Conservation (phyloP, 2,888 invertebrate genomes). For the Diaprepes abbreviatus region DNA sequence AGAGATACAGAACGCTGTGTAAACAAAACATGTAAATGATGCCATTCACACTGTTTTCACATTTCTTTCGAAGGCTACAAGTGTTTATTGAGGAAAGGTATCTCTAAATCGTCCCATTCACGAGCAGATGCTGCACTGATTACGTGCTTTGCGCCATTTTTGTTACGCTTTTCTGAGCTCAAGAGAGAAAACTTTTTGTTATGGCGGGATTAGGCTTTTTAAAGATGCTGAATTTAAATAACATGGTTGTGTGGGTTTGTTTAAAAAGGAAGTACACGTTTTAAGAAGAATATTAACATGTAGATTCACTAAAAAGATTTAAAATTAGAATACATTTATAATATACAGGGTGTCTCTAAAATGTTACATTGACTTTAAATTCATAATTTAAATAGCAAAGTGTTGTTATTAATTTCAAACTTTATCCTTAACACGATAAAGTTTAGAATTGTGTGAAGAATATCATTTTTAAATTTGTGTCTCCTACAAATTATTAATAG, state of each 20-base stretch:
- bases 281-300: neutral
- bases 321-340: no score
- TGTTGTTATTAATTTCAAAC: no score
- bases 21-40: slow-evolving; percentile 47
- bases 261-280: neutral
- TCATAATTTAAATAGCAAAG: no score
- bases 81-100: slow-evolving; percentile 55
- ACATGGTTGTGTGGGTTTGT: neutral
- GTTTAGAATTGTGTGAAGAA: no score
- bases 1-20: slow-evolving; percentile 32
- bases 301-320: no score
- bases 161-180: slow-evolving; percentile 26
- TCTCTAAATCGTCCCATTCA: slow-evolving; percentile 56
- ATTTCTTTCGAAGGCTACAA: slow-evolving; percentile 50
- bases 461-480: no score
- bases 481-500: no score
- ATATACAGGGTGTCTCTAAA: no score
- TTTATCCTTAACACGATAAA: no score
- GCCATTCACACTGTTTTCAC: slow-evolving; percentile 39
- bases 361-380: no score
- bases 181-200: slow-evolving; percentile 13
- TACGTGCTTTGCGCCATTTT: slow-evolving; percentile 53
- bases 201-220: neutral
- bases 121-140: slow-evolving; percentile 54
- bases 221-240: slow-evolving; percentile 18